Percentiles rank a stretch among this genome's conserved stretches.
Evolutionary conservation across 2,113 vertebrate species (phyloP).

Genomic region (Nothocercus julius): DNA sequence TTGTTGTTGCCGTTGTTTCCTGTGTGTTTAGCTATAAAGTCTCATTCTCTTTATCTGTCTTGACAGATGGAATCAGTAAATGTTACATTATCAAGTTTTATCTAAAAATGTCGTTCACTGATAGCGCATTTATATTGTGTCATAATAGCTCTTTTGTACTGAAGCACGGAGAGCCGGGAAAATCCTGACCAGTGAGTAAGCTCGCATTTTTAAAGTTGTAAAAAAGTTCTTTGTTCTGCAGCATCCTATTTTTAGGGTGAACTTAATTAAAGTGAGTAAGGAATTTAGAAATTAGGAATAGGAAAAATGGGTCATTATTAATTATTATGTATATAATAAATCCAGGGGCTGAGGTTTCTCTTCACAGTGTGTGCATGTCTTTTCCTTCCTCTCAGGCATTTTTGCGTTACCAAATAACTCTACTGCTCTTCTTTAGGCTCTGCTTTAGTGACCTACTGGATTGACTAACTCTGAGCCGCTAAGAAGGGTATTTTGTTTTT

Average conservation of each 20-base stretch:
- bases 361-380: conserved; percentile 54
- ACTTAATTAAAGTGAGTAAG: conserved; percentile 73
- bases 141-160: conserved; percentile 75
- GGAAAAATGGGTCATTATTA: conserved; percentile 72
- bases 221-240: conserved; percentile 72
- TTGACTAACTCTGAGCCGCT: not conserved
- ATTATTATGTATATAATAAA: conserved; percentile 69
- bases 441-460: conserved; percentile 2
- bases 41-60: conserved; percentile 49
- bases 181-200: conserved; percentile 71
- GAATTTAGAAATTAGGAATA: conserved; percentile 61
- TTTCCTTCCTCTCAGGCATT: conserved; percentile 50
- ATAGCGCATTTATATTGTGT: conserved; percentile 35
- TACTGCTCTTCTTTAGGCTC: not conserved
- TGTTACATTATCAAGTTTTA: conserved; percentile 67
- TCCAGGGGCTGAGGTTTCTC: conserved; percentile 41
- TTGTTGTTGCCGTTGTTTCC: conserved; percentile 16
- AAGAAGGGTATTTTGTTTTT: not conserved
- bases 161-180: conserved; percentile 58
- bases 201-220: conserved; percentile 62
- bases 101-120: conserved; percentile 71
- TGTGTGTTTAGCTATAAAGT: conserved; percentile 50
- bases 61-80: conserved; percentile 69
- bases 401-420: conserved; percentile 31
- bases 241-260: conserved; percentile 71